A percentile compares a stretch with the other conserved stretches of the same genome.
phyloP scores from a whole-genome alignment of 2,797 vertebrate genomes.

The Hafferia zeledoni region DNA sequence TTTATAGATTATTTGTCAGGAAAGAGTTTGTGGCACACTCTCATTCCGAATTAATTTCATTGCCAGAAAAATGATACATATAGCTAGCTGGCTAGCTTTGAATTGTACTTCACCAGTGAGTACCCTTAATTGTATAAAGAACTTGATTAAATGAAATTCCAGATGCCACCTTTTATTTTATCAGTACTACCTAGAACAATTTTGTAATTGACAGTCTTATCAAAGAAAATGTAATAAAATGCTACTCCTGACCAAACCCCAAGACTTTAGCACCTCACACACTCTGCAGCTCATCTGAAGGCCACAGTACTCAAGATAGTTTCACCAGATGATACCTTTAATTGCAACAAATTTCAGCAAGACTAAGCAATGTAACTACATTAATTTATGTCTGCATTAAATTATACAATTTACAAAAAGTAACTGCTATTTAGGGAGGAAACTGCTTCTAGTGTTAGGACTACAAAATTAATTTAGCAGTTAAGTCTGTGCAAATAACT shows the following conservation, averaged over 20 bases:
- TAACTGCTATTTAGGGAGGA: neutral
- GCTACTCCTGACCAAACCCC: neutral
- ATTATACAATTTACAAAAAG: neutral
- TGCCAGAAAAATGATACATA: neutral
- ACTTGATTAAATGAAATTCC: neutral
- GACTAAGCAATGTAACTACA: neutral
- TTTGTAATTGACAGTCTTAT: neutral
- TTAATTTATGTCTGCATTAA: neutral
- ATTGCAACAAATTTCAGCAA: neutral
- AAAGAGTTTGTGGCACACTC: neutral
- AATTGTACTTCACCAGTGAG: neutral
- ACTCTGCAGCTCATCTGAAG: neutral
- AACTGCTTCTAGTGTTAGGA: neutral
- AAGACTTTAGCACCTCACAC: neutral
- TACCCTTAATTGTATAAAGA: neutral
- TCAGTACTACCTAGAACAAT: accelerated
- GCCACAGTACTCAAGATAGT: neutral
- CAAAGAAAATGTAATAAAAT: neutral
- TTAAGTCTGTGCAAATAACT: neutral
- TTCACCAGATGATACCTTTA: neutral
- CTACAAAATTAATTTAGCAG: neutral
- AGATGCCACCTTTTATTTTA: neutral
- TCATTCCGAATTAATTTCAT: neutral
- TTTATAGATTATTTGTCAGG: neutral
- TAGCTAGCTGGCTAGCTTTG: neutral